A percentile compares a stretch with the other conserved stretches of the same genome.
phyloP scores from a whole-genome alignment of 2,797 vertebrate species.

The Phrynocephalus guinanensis region DNA sequence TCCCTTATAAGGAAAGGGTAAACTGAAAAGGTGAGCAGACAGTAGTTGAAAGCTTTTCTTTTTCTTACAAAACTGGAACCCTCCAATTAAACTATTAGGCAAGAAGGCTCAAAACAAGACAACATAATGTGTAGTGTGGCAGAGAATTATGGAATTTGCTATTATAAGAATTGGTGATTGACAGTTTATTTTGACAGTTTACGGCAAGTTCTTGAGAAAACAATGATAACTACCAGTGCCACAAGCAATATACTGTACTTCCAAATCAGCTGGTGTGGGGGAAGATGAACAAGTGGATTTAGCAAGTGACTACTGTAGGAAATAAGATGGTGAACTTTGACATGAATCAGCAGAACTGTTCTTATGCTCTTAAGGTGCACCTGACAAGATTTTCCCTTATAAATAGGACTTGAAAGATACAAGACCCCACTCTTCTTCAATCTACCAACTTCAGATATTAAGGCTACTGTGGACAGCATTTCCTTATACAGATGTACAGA shows the following conservation, averaged over 20 bases:
- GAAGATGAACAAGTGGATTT: neutral
- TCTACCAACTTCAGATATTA: neutral
- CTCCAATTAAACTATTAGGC: neutral
- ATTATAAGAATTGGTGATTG: neutral
- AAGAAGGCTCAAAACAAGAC: neutral
- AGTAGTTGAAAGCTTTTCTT: neutral
- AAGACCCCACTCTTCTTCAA: neutral
- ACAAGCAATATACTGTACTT: neutral
- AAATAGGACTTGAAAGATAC: neutral
- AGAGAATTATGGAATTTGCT: neutral
- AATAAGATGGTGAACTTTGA: neutral
- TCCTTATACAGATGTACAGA: constrained; percentile 4
- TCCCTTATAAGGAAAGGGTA: neutral
- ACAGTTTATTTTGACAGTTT: neutral
- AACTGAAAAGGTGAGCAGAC: neutral
- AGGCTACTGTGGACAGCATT: neutral
- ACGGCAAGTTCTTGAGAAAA: neutral
- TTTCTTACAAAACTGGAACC: neutral
- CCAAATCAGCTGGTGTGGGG: neutral
- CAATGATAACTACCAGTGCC: neutral
- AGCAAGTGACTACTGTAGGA: neutral
- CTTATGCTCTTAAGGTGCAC: neutral
- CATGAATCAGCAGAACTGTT: neutral
- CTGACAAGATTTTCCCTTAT: neutral
- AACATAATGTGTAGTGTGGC: neutral